A percentile compares a stretch with the other conserved stretches of the same genome.
Evolutionary conservation across 1,140 invertebrate species (phyloP).

Genomic region (Meloidogyne floridensis): DNA sequence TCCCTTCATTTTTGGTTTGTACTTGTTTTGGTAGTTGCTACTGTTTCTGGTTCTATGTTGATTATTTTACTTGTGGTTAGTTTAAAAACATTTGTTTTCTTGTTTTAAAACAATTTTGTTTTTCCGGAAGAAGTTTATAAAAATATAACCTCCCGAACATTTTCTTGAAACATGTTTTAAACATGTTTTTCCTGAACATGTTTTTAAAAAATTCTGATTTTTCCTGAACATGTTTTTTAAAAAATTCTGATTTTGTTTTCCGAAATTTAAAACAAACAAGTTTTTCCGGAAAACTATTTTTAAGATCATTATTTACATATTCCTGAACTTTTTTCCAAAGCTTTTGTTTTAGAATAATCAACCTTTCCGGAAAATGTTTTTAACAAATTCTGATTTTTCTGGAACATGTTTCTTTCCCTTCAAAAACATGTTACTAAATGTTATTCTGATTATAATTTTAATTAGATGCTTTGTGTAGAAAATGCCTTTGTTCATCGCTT

Average conservation of each 20-base stretch:
- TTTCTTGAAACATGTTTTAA: too few species aligned
- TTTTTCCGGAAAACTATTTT: conserved; percentile 1
- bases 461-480: conserved; percentile 60
- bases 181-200: background rate
- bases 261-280: too few species aligned
- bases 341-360: too few species aligned
- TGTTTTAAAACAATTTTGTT: too few species aligned
- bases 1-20: conserved; percentile 61
- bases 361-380: conserved; percentile 5
- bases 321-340: background rate
- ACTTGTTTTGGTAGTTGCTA: conserved; percentile 48
- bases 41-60: conserved; percentile 60
- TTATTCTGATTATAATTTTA: too few species aligned
- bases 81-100: conserved; percentile 3
- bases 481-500: conserved; percentile 60
- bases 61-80: conserved; percentile 54
- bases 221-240: background rate
- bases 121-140: too few species aligned
- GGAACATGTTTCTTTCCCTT: too few species aligned
- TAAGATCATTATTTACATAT: background rate
- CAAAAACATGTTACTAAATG: too few species aligned
- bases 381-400: background rate
- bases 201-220: background rate
- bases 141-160: too few species aligned
- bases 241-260: too few species aligned